phyloP scores from a whole-genome alignment of 2,888 invertebrate genomes.

The Cyclophora punctaria region DNA sequence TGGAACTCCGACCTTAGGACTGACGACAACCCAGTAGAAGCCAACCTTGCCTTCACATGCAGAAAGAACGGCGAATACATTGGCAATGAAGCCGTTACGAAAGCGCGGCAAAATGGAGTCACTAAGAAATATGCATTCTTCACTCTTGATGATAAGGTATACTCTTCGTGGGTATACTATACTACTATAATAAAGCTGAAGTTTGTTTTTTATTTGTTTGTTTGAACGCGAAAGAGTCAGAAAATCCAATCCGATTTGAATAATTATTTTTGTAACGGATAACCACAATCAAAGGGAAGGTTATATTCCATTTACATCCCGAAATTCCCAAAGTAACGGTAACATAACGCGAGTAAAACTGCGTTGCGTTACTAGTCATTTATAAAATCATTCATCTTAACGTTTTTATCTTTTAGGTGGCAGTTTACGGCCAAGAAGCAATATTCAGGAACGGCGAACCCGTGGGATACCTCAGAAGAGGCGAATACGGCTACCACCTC shows the following conservation, averaged over 20 bases:
- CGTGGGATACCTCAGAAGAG: slow-evolving; percentile 87
- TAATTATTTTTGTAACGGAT: no score
- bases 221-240: no score
- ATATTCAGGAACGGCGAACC: slow-evolving; percentile 85
- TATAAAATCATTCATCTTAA: background rate
- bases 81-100: slow-evolving; percentile 83
- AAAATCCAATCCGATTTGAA: no score
- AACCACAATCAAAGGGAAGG: no score
- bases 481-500: slow-evolving; percentile 81
- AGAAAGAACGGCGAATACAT: slow-evolving; percentile 85
- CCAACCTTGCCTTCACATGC: slow-evolving; percentile 86
- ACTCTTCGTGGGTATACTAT: no score
- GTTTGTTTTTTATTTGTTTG: no score
- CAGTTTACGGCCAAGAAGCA: slow-evolving; percentile 90
- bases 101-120: slow-evolving; percentile 78
- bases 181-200: no score
- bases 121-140: slow-evolving; percentile 84
- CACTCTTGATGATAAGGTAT: slow-evolving; percentile 78
- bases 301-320: no score
- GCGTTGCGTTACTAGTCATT: no score
- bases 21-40: slow-evolving; percentile 91
- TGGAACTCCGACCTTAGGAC: slow-evolving; percentile 89
- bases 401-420: slow-evolving; percentile 62
- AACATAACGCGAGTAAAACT: no score
- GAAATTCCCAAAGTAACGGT: no score